A percentile compares a stretch with the other conserved stretches of the same genome.
Conservation (phyloP, 2,113 vertebrate genomes). For the Rattus rattus region DNA sequence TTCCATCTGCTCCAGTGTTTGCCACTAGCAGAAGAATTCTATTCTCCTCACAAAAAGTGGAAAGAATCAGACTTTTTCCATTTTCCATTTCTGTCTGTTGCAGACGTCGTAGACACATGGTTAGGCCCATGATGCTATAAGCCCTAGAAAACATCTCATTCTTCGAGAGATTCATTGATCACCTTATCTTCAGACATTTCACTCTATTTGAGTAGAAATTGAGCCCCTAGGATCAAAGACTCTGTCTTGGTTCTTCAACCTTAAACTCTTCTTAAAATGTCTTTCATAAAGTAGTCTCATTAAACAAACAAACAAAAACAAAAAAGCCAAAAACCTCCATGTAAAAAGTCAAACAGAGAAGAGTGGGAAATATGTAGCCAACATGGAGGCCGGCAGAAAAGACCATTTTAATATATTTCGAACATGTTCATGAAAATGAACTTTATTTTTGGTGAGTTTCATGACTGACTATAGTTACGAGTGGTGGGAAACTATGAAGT, state of each 20-base stretch:
- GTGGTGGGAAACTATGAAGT: slow-evolving; percentile 53
- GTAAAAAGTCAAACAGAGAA: slow-evolving; percentile 11
- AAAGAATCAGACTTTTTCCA: background rate
- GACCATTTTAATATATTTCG: slow-evolving; percentile 31
- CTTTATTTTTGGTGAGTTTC: slow-evolving; percentile 48
- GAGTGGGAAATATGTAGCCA: slow-evolving; percentile 55
- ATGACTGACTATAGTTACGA: slow-evolving; percentile 48
- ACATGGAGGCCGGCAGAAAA: slow-evolving; percentile 49
- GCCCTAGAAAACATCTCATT: no score
- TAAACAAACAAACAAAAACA: background rate
- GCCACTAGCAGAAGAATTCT: background rate
- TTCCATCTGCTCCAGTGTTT: background rate
- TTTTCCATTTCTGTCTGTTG: background rate
- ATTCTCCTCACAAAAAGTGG: background rate
- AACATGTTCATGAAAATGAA: background rate
- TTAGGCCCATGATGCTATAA: background rate
- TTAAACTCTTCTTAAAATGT: background rate
- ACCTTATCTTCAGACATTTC: background rate
- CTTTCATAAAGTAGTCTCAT: slow-evolving; percentile 10
- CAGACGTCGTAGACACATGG: background rate
- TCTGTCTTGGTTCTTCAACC: background rate
- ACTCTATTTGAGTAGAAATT: background rate
- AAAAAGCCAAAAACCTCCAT: background rate
- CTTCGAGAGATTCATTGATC: background rate
- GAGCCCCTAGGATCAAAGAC: background rate